phyloP scores from a whole-genome alignment of 2,888 invertebrate species.

The Drosophila hamatofila region DNA sequence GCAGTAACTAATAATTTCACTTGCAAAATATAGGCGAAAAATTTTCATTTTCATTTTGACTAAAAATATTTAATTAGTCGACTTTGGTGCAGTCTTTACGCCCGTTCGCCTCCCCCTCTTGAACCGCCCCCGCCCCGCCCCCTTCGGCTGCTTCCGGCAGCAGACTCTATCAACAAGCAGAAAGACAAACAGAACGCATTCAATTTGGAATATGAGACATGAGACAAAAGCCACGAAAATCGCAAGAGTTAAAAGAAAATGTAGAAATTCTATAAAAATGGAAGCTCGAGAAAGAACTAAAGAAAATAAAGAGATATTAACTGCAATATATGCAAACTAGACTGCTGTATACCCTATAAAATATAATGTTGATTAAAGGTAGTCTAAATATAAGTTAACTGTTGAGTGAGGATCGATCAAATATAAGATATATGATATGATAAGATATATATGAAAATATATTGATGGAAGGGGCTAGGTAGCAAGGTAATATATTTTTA shows the following conservation, averaged over 20 bases:
- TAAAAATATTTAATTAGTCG: slow-evolving; percentile 75
- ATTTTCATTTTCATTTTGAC: slow-evolving; percentile 63
- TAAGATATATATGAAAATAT: too few relatives aligned
- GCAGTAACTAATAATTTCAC: slow-evolving; percentile 52
- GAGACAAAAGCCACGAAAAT: slow-evolving; percentile 30
- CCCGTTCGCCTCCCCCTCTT: neutral
- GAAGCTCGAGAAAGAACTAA: neutral
- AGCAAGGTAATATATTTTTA: too few relatives aligned
- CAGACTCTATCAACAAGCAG: slow-evolving; percentile 43
- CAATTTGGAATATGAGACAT: slow-evolving; percentile 54
- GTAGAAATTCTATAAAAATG: slow-evolving; percentile 29
- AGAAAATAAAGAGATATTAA: neutral
- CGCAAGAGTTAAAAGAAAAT: slow-evolving; percentile 31
- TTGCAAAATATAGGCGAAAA: slow-evolving; percentile 36
- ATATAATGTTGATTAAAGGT: too few relatives aligned
- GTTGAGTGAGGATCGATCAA: too few relatives aligned
- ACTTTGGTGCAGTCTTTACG: slow-evolving; percentile 32
- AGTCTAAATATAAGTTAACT: too few relatives aligned
- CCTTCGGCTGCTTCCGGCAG: neutral
- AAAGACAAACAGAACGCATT: slow-evolving; percentile 62
- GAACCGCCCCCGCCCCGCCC: neutral
- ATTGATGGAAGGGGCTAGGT: too few relatives aligned
- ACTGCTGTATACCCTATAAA: neutral
- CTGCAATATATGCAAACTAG: neutral
- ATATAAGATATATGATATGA: too few relatives aligned